phyloP scores from a whole-genome alignment of 2,797 vertebrate species.

The Lepilemur ruficaudatus region DNA sequence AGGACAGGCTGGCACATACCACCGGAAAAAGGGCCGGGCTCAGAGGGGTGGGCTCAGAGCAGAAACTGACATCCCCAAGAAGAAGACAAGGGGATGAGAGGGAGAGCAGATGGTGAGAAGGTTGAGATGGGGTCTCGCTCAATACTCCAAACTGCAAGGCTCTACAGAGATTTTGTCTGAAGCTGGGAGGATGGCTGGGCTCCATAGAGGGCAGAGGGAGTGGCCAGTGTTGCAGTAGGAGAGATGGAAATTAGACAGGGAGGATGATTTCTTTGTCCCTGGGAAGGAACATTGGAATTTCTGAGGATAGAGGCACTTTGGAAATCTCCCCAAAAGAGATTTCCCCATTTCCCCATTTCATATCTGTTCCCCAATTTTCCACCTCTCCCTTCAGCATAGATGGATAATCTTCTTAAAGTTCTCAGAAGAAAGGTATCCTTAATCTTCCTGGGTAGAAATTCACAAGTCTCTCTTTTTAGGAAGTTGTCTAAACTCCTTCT shows the following conservation, averaged over 20 bases:
- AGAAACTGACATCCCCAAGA: not conserved
- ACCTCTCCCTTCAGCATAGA: not conserved
- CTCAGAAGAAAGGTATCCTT: not conserved
- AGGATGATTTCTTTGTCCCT: not conserved
- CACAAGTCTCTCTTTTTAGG: not conserved
- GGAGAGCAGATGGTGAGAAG: not conserved
- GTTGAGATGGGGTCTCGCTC: not conserved
- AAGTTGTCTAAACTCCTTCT: not conserved
- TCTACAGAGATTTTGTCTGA: not conserved
- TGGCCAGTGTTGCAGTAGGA: not conserved
- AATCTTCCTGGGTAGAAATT: not conserved
- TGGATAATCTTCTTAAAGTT: not conserved
- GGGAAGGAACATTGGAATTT: not conserved
- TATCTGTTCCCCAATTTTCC: not conserved
- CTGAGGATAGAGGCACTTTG: not conserved
- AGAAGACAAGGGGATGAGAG: not conserved
- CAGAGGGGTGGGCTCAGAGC: not conserved
- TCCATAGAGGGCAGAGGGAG: not conserved
- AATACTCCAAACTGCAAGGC: not conserved
- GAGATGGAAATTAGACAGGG: not conserved
- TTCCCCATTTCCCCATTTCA: too few relatives aligned
- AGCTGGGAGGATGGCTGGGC: not conserved
- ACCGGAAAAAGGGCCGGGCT: constrained; percentile 67
- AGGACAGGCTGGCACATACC: constrained; percentile 72
- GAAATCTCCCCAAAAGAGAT: not conserved